phyloP scores from a whole-genome alignment of 2,113 vertebrate species.

The Notothenia rossii region DNA sequence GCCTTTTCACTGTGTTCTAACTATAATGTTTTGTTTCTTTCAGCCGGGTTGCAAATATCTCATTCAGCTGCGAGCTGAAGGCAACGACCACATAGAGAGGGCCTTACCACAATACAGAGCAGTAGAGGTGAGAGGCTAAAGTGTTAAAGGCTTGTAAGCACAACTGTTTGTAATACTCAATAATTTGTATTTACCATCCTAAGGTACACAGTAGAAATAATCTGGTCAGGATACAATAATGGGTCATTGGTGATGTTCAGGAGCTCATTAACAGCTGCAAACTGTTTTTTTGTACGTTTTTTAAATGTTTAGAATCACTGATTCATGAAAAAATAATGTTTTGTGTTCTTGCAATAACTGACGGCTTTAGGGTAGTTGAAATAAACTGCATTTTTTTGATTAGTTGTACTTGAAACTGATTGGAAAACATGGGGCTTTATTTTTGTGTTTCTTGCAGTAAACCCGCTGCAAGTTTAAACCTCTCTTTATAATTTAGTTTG shows the following conservation, averaged over 20 bases:
- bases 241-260: not conserved
- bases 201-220: not conserved
- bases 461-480: constrained; percentile 61
- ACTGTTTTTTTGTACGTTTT: too few relatives aligned
- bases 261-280: not conserved
- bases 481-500: constrained; percentile 57
- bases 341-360: too few relatives aligned
- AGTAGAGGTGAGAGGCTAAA: constrained; percentile 85
- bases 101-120: constrained; percentile 92
- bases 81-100: constrained; percentile 96
- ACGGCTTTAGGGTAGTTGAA: too few relatives aligned
- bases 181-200: not conserved
- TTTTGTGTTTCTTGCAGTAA: constrained; percentile 31
- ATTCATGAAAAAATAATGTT: constrained; percentile 23
- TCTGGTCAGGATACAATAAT: not conserved
- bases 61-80: constrained; percentile 94
- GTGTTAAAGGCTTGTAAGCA: not conserved
- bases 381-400: too few relatives aligned
- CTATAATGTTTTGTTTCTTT: constrained; percentile 47
- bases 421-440: too few relatives aligned
- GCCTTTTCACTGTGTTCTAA: not conserved
- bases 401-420: too few relatives aligned
- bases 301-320: not conserved
- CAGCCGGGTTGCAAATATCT: constrained; percentile 94
- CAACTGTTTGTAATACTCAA: not conserved